Percentiles rank a stretch among this genome's conserved stretches.
Conservation (phyloP, 2,113 vertebrate species). For the Prochilodus magdalenae region DNA sequence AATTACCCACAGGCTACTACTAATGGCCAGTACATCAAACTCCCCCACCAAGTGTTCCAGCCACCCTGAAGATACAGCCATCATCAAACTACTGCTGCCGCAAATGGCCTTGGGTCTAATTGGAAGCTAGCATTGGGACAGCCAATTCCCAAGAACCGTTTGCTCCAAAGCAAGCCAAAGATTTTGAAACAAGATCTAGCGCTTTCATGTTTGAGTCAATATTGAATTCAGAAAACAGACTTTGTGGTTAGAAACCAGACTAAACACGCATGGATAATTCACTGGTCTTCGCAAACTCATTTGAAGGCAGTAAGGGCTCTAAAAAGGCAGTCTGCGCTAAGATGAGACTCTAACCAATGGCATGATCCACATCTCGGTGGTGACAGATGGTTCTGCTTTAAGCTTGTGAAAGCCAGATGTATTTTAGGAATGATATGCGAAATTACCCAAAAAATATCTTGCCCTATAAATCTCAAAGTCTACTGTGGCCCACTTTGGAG, state of each 20-base stretch:
- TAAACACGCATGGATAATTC: neutral
- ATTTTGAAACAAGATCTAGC: neutral
- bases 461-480: constrained; percentile 11
- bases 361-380: neutral
- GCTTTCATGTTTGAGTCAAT: constrained; percentile 1
- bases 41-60: neutral
- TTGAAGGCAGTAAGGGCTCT: neutral
- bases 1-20: constrained; percentile 24
- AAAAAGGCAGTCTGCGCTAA: neutral
- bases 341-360: neutral
- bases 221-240: neutral
- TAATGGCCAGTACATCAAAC: constrained; percentile 26
- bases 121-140: neutral
- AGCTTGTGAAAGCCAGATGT: constrained; percentile 12
- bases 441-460: neutral
- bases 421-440: constrained; percentile 7
- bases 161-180: constrained; percentile 2
- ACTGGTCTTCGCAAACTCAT: neutral
- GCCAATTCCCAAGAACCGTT: constrained; percentile 6
- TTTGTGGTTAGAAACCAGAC: constrained; percentile 13
- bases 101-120: constrained; percentile 3
- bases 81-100: constrained; percentile 16
- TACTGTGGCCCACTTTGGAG: neutral
- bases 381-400: constrained; percentile 21
- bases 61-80: neutral